Conservation (phyloP, 2,888 invertebrate genomes). For the Metopia argyrocephala region DNA sequence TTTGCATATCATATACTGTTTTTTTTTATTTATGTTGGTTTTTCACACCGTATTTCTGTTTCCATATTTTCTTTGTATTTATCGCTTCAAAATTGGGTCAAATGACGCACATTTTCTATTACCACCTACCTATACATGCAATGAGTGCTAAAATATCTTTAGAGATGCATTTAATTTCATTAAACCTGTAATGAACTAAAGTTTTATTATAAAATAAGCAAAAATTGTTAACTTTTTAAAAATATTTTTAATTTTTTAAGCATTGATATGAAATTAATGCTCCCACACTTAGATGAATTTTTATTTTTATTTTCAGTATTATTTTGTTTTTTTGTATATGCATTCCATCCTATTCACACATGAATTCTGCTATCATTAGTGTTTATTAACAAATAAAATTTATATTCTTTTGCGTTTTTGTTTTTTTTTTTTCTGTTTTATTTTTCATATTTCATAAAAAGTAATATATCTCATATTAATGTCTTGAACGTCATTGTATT, state of each 20-base stretch:
- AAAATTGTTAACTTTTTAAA: not conserved
- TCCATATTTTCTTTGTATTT: slow-evolving; percentile 10
- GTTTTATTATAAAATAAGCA: not conserved
- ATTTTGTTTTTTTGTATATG: slow-evolving; percentile 16
- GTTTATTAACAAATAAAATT: not conserved
- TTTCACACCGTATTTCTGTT: not conserved
- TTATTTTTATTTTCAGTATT: slow-evolving; percentile 19
- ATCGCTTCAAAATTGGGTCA: slow-evolving; percentile 54
- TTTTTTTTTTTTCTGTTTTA: not conserved
- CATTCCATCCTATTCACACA: slow-evolving; percentile 30
- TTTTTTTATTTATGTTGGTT: not conserved
- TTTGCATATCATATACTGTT: not conserved
- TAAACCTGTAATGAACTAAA: not conserved
- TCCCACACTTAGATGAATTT: slow-evolving; percentile 47
- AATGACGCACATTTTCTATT: slow-evolving; percentile 55
- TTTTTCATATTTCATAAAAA: slow-evolving; percentile 13
- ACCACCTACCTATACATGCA: not conserved
- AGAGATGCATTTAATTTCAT: slow-evolving; percentile 7
- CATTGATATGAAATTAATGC: not conserved
- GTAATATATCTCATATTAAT: slow-evolving; percentile 15
- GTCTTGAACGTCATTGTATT: slow-evolving; percentile 60
- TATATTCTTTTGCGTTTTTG: not conserved
- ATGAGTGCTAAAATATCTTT: not conserved
- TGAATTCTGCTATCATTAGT: too few species aligned
- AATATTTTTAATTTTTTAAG: not conserved